Evolutionary conservation across 53 echinoderm and acorn worm species (phyloP), one percentile per base, ranked within the genome.

Genomic region (Actinopyga echinites): DNA sequence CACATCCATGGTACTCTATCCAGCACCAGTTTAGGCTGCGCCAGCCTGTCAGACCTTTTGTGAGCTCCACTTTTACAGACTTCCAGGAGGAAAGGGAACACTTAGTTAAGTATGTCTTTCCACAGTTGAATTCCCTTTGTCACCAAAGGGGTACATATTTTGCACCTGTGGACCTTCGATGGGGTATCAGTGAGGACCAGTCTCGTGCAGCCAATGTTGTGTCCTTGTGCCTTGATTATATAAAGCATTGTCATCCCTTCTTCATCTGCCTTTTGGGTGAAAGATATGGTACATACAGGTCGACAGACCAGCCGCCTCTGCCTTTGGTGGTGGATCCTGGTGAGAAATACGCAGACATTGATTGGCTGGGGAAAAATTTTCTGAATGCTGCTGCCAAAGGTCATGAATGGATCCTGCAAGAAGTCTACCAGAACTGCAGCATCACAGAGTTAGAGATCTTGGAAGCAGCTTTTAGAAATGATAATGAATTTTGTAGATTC

Each of bases 211-310:
- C 92, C 9, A 84, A 97, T 23, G 94, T 97, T 1, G 65, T 97
- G 19, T 92, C 92, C 8, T 85, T 97, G 43, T 97, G 97, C 58
- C 83, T 97, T 30, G 97, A 97, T 52, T 94, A 97, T 77, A 75
- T 97, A 23, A 88, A 92, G 57, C 90, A 84, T 37, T 94, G 97
- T 69, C 88, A 80, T 32, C 97, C 97, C 25, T 97, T 91, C 75
- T 97, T 94, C 79, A 97, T 97, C 80, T 94, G 97, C 56, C 89
- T 97, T 5, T 66, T 97, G 6, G 97, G 97, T 4, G 97, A 97
- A 54, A 74, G 94, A 1, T 97, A 97, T 61, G 97, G 97, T 32
- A 95, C 97, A 13, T 88, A 89, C 31, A 86, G 97, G 40, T 88
- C 97, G 7, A 64, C 23, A 0, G 87, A 88, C 11, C 81, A 88